Evolutionary conservation across 2,797 vertebrate genomes (phyloP).

Genomic region (Sebastiscus tertius): DNA sequence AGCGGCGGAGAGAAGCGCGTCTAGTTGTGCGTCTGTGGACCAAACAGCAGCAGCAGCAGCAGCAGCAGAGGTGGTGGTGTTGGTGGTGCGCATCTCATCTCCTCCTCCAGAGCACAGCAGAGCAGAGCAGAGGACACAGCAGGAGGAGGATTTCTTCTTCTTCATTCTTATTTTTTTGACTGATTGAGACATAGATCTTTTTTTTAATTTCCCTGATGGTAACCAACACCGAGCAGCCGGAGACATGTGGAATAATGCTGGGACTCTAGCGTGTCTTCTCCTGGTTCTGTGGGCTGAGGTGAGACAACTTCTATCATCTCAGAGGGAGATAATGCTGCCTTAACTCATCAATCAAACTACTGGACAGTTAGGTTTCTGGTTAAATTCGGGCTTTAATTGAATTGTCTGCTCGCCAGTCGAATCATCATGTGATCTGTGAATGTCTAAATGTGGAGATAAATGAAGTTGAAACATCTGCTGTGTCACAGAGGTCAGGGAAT

Average conservation of each 20-base stretch:
- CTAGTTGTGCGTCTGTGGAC: conserved; percentile 59
- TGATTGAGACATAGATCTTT: conserved; percentile 39
- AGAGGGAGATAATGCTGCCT: neutral
- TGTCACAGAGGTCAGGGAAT: too few relatives aligned
- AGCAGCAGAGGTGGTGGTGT: neutral
- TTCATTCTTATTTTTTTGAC: conserved; percentile 41
- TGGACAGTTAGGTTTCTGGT: neutral
- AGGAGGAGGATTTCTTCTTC: conserved; percentile 39
- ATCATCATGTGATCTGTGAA: conserved; percentile 66
- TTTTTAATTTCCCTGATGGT: conserved; percentile 69
- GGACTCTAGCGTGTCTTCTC: conserved; percentile 77
- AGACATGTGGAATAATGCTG: conserved; percentile 85
- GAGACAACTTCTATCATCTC: conserved; percentile 62
- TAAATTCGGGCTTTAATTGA: conserved; percentile 56
- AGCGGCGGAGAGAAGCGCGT: conserved; percentile 62
- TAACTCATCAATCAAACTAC: neutral
- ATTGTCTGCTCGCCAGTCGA: conserved; percentile 22
- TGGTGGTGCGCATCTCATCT: conserved; percentile 15
- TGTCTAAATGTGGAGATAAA: conserved; percentile 33
- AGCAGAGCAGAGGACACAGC: conserved; percentile 37
- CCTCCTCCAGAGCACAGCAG: conserved; percentile 38
- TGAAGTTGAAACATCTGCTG: neutral
- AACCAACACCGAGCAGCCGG: conserved; percentile 72
- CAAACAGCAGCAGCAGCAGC: conserved; percentile 46
- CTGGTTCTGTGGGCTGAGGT: conserved; percentile 86